Evolutionary conservation across 2,797 vertebrate species (phyloP), one percentile per base, ranked within the genome.

Genomic region (Heliangelus exortis): DNA sequence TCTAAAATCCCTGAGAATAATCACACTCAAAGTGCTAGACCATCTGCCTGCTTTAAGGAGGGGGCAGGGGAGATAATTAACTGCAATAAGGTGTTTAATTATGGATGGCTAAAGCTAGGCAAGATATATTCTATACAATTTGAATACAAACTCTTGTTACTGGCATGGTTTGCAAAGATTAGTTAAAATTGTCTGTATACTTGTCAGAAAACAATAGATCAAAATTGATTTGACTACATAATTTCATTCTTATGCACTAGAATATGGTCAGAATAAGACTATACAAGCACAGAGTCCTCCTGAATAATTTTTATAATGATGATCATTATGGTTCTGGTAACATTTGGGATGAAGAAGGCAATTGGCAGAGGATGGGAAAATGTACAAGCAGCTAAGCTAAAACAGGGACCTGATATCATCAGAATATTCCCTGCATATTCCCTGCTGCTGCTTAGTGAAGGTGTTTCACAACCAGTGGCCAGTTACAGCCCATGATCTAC

Each of bases 321-420:
- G 48, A 59, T 96, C 68, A 93, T 95, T 91, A 93, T 94, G 89
- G 45, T 74, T 91, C 83, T 89, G 76, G 62, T 87, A 92, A 77
- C n/a, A 69, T 91, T 87, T 95, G 81, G 61, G 62, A 89, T 76
- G 96, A 96, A 41, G 45, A 74, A 96, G 92, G 62, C 63, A 89
- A 81, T 87, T 93, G 87, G 83, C 76, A 78, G 53, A 95, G 86
- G 72, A 76, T 85, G 51, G 54, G 88, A 67, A 83, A 73, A 83
- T 86, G 31, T 75, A 80, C 79, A 94, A 96, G 81, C 87, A 88
- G 87, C 95, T 90, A 79, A 91, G 92, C 53, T 79, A 67, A 95
- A 87, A 63, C 77, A 87, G 68, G 78, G 77, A 88, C 86, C 41
- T 57, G 86, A 86, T 58, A 91, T 95, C 92, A 94, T 71, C 74